Percentiles rank a stretch among this genome's conserved stretches.
Conservation (phyloP, 2,888 invertebrate species). For the Eucera pruinosa region DNA sequence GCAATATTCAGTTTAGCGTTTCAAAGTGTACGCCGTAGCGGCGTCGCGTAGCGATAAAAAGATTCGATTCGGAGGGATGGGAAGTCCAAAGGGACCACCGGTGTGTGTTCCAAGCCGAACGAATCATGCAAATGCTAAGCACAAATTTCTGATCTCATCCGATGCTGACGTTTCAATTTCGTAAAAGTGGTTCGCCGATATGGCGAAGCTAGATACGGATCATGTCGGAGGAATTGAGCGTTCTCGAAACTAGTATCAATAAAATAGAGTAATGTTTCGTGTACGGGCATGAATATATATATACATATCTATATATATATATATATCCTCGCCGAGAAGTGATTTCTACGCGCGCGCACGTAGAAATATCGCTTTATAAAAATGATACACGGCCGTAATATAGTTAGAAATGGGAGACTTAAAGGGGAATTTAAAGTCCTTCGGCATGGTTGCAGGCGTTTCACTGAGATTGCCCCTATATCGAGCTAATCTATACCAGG, state of each 20-base stretch:
- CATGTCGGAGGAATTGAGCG: conserved; percentile 30
- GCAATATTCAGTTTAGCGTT: too few relatives aligned
- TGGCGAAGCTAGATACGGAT: conserved; percentile 13
- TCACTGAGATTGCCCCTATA: not conserved
- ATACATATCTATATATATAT: too few relatives aligned
- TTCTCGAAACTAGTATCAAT: conserved; percentile 31
- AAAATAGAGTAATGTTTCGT: conserved; percentile 31
- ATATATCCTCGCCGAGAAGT: not conserved
- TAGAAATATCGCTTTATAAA: conserved; percentile 22
- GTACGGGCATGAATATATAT: not conserved
- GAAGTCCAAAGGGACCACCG: not conserved
- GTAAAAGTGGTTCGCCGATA: conserved; percentile 8
- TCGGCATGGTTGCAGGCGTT: not conserved
- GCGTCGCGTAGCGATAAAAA: not conserved
- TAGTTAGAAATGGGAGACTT: not conserved
- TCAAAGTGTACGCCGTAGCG: too few relatives aligned
- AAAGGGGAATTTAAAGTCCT: not conserved
- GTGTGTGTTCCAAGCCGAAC: too few relatives aligned
- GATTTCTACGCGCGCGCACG: conserved; percentile 17
- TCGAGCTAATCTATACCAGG: too few relatives aligned
- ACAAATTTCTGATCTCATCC: conserved; percentile 24
- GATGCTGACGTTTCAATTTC: conserved; percentile 32
- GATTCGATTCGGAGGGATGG: not conserved
- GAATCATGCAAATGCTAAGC: conserved; percentile 14
- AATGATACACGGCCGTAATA: conserved; percentile 21